Base-by-base conservation (phyloP, 2,797 vertebrate species). In the Masticophis lateralis region DNA sequence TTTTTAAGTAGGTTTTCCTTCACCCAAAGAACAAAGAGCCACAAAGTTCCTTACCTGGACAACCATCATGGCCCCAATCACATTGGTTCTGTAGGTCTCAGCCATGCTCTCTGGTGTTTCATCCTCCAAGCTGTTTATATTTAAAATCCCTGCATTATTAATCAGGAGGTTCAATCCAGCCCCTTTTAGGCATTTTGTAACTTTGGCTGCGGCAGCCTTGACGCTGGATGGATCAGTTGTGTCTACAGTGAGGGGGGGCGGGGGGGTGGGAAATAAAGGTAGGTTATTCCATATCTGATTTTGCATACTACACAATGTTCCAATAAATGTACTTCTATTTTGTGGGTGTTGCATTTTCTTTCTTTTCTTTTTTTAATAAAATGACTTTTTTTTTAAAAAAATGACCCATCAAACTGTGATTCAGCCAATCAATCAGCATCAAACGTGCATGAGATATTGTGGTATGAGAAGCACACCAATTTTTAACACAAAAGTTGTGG, bases 131-230 rank as follows among this genome's bases (percentile, higher is more conserved):
- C 1, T 79, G 56, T 22, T 56, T 4, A 2, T 60, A 53, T 6
- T 20, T 32, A 95, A 28, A 51, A 97, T 55, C 28, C 88, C 97
- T 2, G 97, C 95, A 5, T 97, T 97, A 96, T 97, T 98, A 53
- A 98, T 95, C 92, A 97, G 94, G 91, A 97, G 94, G 93, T 97
- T 97, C n/a, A 98, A 95, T 57, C 97, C 97, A 7, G 32, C 94
- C 1, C 55, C 90, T 79, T 96, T 95, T 56, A 97, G 18, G 16
- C 90, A 69, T 87, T 96, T 92, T 74, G 89, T 94, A 86, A 97
- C 97, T 93, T 94, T 95, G 91, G 95, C 90, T 14, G 92, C 90
- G 1, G 94, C 94, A 83, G 95, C 87, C 92, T 97, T 97, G 18
- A 97, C 92, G 91, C 96, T 97, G 53, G 88, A 83, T 87, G 95